phyloP scores from a whole-genome alignment of 2,888 invertebrate genomes.

The Graphium colonna region DNA sequence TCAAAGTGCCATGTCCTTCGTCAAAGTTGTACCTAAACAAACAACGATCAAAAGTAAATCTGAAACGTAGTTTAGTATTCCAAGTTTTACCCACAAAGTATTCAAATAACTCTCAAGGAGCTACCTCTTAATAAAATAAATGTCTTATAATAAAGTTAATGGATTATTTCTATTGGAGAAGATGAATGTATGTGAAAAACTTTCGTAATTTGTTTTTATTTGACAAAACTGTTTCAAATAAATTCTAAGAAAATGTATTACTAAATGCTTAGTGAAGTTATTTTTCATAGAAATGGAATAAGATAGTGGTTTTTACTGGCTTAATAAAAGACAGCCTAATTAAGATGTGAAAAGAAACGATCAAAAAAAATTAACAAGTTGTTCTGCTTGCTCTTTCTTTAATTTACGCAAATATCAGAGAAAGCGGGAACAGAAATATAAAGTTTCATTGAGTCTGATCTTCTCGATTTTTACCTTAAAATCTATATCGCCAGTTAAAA shows the following conservation, averaged over 20 bases:
- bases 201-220: neutral
- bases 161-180: neutral
- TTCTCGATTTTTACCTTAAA: too few species aligned
- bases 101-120: neutral
- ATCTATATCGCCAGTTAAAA: too few species aligned
- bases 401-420: neutral
- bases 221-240: neutral
- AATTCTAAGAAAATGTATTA: neutral
- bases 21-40: neutral
- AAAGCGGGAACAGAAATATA: neutral
- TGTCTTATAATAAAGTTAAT: neutral
- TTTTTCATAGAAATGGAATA: too few species aligned
- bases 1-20: neutral
- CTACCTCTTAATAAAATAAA: neutral
- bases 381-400: too few species aligned
- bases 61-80: neutral
- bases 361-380: too few species aligned
- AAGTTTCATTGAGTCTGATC: too few species aligned
- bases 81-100: neutral
- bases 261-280: too few species aligned
- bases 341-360: too few species aligned
- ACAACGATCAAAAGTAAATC: neutral
- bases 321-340: too few species aligned
- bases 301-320: too few species aligned
- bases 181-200: neutral